phyloP scores from a whole-genome alignment of 2,888 invertebrate species.

The Ennomos erosarius region DNA sequence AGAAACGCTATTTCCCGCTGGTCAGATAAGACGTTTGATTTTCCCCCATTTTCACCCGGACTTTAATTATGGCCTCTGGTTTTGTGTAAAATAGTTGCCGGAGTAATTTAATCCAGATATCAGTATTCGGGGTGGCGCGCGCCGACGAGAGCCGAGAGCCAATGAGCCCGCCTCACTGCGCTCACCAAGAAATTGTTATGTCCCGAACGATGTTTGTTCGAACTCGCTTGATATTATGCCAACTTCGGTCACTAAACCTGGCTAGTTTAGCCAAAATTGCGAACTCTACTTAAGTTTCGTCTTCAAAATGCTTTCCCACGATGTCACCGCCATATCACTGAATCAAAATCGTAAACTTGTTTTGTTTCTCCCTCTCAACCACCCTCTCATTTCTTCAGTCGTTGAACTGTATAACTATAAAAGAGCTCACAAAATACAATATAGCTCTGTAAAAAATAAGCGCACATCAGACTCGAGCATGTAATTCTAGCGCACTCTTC shows the following conservation, averaged over 20 bases:
- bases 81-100: constrained; percentile 84
- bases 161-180: constrained; percentile 57
- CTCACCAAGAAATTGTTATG: constrained; percentile 55
- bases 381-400: constrained; percentile 79
- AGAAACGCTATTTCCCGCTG: constrained; percentile 82
- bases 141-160: constrained; percentile 62
- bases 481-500: constrained; percentile 86
- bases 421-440: constrained; percentile 78
- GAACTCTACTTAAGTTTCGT: constrained; percentile 12
- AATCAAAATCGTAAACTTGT: constrained; percentile 66
- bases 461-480: constrained; percentile 85
- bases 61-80: constrained; percentile 84
- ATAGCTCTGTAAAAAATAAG: constrained; percentile 84
- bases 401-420: constrained; percentile 82
- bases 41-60: constrained; percentile 78
- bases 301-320: constrained; percentile 48
- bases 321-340: constrained; percentile 52
- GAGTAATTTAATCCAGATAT: constrained; percentile 82
- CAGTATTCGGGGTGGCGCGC: constrained; percentile 77
- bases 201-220: constrained; percentile 52
- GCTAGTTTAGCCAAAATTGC: constrained; percentile 19
- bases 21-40: constrained; percentile 85
- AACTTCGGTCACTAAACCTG: constrained; percentile 29
- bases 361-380: constrained; percentile 69
- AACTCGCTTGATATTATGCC: constrained; percentile 43